Percentiles rank a stretch among this genome's conserved stretches.
These are phyloP conservation scores for Eunapius fragilis DNA, from an alignment of 37 sponge, comb jelly and placozoan genomes.

Conservation along the genomic window DNA sequence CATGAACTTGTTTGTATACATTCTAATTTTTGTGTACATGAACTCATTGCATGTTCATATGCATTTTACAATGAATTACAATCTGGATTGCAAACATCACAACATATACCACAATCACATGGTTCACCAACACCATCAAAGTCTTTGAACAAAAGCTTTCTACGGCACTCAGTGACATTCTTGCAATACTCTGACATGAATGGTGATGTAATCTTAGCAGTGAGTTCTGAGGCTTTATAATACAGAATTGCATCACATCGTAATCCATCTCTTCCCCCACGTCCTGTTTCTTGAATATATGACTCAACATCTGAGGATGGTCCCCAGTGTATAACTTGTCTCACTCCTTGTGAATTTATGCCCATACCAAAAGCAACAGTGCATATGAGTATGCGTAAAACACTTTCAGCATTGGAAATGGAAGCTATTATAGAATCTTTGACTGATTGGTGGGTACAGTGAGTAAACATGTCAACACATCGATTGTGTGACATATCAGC, in stretches of 20 bases:
- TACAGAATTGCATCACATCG: neutral
- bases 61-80: conserved; percentile 2
- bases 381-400: conserved; percentile 17
- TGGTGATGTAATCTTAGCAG: neutral
- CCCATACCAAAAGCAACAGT: conserved; percentile 43
- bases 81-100: conserved; percentile 8
- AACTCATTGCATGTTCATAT: too few species aligned
- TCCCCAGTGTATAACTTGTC: conserved; percentile 19
- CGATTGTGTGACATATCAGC: conserved; percentile 17
- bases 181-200: conserved; percentile 12
- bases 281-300: conserved; percentile 29
- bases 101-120: conserved; percentile 3
- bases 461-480: conserved; percentile 24
- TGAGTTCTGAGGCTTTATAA: neutral
- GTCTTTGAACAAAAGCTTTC: conserved; percentile 6
- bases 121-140: neutral
- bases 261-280: conserved; percentile 24
- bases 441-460: conserved; percentile 2
- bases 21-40: too few species aligned
- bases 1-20: too few species aligned
- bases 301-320: conserved; percentile 5
- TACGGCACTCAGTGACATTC: conserved; percentile 8
- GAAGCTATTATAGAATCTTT: conserved; percentile 13
- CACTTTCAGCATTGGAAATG: neutral
- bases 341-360: conserved; percentile 1